Conservation (phyloP, 2,113 vertebrate genomes). For the Antigone vipio region DNA sequence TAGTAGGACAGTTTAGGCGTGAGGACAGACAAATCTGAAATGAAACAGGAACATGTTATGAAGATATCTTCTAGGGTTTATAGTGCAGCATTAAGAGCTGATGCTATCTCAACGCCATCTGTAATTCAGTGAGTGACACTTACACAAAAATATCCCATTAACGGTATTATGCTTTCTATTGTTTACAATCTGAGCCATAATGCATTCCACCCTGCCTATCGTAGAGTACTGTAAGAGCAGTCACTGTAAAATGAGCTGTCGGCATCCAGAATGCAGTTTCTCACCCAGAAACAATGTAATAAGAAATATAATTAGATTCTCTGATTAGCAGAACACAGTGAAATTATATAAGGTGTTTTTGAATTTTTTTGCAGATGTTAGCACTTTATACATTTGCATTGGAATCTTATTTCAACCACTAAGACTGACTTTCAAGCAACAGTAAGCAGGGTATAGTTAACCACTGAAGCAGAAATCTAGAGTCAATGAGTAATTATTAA, state of each 20-base stretch:
- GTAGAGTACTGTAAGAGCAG: conserved; percentile 38
- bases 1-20: not conserved
- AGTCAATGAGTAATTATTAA: conserved; percentile 84
- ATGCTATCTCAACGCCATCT: not conserved
- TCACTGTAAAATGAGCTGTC: conserved; percentile 63
- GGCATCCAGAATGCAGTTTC: conserved; percentile 49
- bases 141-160: conserved; percentile 27
- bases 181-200: conserved; percentile 37
- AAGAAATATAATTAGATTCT: conserved; percentile 71
- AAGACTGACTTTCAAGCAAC: conserved; percentile 75
- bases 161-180: conserved; percentile 11
- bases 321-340: conserved; percentile 61
- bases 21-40: not conserved
- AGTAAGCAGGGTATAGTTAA: conserved; percentile 69
- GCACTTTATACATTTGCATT: conserved; percentile 52
- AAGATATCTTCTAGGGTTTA: not conserved
- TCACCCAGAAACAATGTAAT: conserved; percentile 66
- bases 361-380: conserved; percentile 39
- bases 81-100: not conserved
- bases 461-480: conserved; percentile 76
- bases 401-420: conserved; percentile 54
- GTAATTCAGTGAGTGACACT: conserved; percentile 17
- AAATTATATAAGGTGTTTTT: conserved; percentile 55
- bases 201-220: conserved; percentile 52
- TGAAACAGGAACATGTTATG: not conserved